phyloP scores from a whole-genome alignment of 2,113 vertebrate genomes.

The Turnix velox region DNA sequence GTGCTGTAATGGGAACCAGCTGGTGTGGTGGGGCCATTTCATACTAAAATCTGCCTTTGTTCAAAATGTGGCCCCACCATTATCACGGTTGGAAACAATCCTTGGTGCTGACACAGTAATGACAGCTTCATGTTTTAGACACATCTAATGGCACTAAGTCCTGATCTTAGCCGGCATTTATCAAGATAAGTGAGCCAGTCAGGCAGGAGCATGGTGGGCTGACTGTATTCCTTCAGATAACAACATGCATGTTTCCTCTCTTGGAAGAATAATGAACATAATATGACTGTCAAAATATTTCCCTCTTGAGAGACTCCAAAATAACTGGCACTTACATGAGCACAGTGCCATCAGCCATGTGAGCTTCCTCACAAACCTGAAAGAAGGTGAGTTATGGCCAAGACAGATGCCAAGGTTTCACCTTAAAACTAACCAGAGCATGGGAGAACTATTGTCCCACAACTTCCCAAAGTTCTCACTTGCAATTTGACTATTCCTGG shows the following conservation, averaged over 20 bases:
- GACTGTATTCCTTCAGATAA: conserved; percentile 42
- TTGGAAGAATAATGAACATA: conserved; percentile 38
- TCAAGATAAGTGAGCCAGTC: conserved; percentile 61
- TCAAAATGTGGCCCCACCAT: conserved; percentile 31
- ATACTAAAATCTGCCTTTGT: conserved; percentile 42
- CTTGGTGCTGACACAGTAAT: conserved; percentile 57
- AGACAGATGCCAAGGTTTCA: not conserved
- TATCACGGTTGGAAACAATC: conserved; percentile 49
- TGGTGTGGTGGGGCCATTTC: conserved; percentile 33
- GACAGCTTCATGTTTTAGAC: conserved; percentile 63
- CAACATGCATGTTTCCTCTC: conserved; percentile 15
- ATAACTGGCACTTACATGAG: conserved; percentile 35
- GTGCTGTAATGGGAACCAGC: conserved; percentile 46
- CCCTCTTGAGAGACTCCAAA: conserved; percentile 31
- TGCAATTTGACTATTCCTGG: not conserved
- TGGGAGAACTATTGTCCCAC: not conserved
- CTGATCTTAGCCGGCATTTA: conserved; percentile 57
- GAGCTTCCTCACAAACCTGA: not conserved
- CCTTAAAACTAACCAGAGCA: not conserved
- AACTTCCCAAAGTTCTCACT: not conserved
- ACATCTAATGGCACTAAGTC: conserved; percentile 54
- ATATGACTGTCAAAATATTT: conserved; percentile 56
- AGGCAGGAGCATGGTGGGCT: conserved; percentile 46
- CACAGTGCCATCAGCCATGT: not conserved
- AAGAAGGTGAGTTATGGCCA: not conserved